A percentile compares a stretch with the other conserved stretches of the same genome.
phyloP scores from a whole-genome alignment of 2,797 vertebrate species.

The Mastacembelus armatus region DNA sequence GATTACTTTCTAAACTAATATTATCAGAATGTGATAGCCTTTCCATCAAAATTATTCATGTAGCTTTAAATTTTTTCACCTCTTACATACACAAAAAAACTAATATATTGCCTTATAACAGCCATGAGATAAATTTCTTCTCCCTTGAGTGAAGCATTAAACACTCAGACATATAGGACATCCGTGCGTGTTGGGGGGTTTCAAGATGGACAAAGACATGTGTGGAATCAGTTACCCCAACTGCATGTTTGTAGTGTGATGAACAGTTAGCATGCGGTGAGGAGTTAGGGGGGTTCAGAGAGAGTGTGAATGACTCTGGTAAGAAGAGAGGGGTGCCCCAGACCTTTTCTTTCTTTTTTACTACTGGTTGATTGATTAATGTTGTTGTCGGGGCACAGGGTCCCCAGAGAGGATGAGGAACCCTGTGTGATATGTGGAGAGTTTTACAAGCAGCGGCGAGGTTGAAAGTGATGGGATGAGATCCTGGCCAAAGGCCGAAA shows the following conservation, averaged over 20 bases:
- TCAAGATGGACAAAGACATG: slow-evolving; percentile 84
- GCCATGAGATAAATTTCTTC: slow-evolving; percentile 65
- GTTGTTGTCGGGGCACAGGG: slow-evolving; percentile 82
- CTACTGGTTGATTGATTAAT: slow-evolving; percentile 86
- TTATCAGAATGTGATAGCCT: background rate
- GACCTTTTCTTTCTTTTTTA: slow-evolving; percentile 68
- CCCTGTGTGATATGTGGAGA: slow-evolving; percentile 87
- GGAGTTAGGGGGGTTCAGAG: slow-evolving; percentile 65
- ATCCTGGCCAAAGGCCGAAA: slow-evolving; percentile 87
- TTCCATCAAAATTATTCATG: slow-evolving; percentile 25
- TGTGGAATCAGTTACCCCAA: slow-evolving; percentile 83
- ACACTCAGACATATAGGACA: slow-evolving; percentile 71
- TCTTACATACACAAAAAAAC: slow-evolving; percentile 31
- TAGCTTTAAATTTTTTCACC: slow-evolving; percentile 8
- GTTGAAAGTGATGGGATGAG: slow-evolving; percentile 91
- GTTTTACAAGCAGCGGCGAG: slow-evolving; percentile 90
- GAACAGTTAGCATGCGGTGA: slow-evolving; percentile 78
- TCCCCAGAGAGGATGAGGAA: slow-evolving; percentile 86
- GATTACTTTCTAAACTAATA: slow-evolving; percentile 15
- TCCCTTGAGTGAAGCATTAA: slow-evolving; percentile 70
- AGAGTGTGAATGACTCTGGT: slow-evolving; percentile 72
- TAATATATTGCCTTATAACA: slow-evolving; percentile 65
- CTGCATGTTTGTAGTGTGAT: slow-evolving; percentile 76
- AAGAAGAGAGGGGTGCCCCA: slow-evolving; percentile 78
- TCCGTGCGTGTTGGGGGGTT: slow-evolving; percentile 66